Base-by-base conservation (phyloP, 2,888 invertebrate genomes). In the Bursaphelenchus okinawaensis region DNA sequence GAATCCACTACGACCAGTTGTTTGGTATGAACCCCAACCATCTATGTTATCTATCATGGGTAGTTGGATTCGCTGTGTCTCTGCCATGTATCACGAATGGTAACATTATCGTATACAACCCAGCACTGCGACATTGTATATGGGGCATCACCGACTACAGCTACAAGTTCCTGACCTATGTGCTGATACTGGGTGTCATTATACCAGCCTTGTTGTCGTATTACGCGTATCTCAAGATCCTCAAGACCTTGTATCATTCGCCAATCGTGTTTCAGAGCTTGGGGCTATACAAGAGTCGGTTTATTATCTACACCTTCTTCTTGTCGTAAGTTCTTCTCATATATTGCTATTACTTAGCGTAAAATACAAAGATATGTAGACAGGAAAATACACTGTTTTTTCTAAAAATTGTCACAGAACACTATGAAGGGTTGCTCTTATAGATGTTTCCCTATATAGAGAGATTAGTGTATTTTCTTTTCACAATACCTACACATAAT, bases 1-100 rank as follows among this genome's bases (percentile, higher is more conserved):
- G 82, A 7, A 82, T 82, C 56, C 82, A 82, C 69, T 82, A 82
- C 71, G 82, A 82, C 20, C 82, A 82, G 66, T 69, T 82, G 20
- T 82, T 82, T 68, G 81, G 82, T 19, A 69, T 82, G 4, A 71
- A 72, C 7, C 82, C 82, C 22, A 61, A 65, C 7, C 62, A 69
- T 55, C 66, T 81, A 23, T 82, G 82, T 65, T 66, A 67, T 20
- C 71, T 82, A 20, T 72, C 77, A 7, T 82, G 82, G 82, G 68
- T 79, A 22, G 78, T 81, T 31, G 80, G 76, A 7, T 71, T 75
- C 55, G 70, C 77, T 9, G 69, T 82, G 23, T 75, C 82, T 4
- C 75, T 82, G 50, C 82, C 82, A 1, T 75, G 79, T 62, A 66
- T 82, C 27, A 82, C 82, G 51, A 82, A 82, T 69, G 74, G 76